Evolutionary conservation across 2,888 invertebrate genomes (phyloP).

Genomic region (Chloroclystis v-ata): DNA sequence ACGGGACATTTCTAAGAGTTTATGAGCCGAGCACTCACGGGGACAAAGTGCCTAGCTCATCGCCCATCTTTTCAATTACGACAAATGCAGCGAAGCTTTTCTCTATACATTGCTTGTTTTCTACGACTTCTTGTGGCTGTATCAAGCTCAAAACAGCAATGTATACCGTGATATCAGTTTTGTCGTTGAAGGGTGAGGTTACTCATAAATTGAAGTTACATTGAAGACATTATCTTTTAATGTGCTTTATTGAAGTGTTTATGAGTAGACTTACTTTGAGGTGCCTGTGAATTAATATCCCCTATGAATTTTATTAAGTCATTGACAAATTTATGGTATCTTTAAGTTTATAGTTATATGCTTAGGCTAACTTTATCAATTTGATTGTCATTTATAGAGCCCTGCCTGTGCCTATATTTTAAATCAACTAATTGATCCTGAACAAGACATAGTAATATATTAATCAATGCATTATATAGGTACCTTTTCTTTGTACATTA

Average conservation of each 20-base stretch:
- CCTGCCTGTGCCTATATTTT: too few relatives aligned
- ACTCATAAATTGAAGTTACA: constrained; percentile 70
- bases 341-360: too few relatives aligned
- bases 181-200: constrained; percentile 33
- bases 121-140: constrained; percentile 2
- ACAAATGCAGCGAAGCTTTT: not conserved
- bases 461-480: too few relatives aligned
- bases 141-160: constrained; percentile 16
- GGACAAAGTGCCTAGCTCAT: constrained; percentile 39
- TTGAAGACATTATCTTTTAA: constrained; percentile 71
- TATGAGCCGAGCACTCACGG: constrained; percentile 60
- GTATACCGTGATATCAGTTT: constrained; percentile 4
- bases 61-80: constrained; percentile 23
- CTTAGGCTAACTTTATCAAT: too few relatives aligned
- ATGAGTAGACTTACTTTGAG: constrained; percentile 32
- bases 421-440: too few relatives aligned
- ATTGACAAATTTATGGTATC: too few relatives aligned
- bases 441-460: too few relatives aligned
- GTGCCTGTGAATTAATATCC: constrained; percentile 8
- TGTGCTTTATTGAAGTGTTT: constrained; percentile 72
- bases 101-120: constrained; percentile 16
- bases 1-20: constrained; percentile 62
- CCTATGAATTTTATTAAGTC: not conserved
- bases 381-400: too few relatives aligned
- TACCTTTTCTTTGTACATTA: too few relatives aligned